phyloP scores from a whole-genome alignment of 37 sponge, comb jelly and placozoan genomes.

The Amphimedon queenslandica region DNA sequence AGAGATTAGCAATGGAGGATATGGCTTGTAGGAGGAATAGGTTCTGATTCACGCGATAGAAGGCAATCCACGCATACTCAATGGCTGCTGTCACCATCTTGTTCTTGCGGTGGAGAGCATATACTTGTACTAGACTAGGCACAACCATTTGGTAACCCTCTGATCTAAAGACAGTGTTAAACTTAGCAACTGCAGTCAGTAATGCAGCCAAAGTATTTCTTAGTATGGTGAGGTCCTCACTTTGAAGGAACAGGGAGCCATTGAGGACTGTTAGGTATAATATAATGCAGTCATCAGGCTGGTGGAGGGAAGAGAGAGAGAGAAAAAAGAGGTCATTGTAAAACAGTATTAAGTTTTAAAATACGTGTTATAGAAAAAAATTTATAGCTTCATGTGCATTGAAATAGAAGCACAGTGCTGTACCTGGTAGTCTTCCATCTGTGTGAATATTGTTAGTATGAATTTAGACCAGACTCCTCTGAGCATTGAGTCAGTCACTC shows the following conservation, averaged over 20 bases:
- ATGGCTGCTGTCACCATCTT: conserved; percentile 37
- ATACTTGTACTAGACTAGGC: conserved; percentile 60
- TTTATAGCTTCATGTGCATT: no score
- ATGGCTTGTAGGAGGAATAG: conserved; percentile 48
- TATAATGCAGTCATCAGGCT: conserved; percentile 38
- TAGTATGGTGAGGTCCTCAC: conserved; percentile 60
- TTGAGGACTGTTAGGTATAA: conserved; percentile 65
- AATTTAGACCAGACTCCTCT: conserved; percentile 61
- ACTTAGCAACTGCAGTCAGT: conserved; percentile 34
- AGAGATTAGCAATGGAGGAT: conserved; percentile 36
- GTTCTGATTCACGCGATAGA: conserved; percentile 29
- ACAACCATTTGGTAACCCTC: conserved; percentile 52
- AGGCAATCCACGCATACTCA: conserved; percentile 44
- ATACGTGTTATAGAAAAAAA: not conserved
- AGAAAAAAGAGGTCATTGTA: not conserved
- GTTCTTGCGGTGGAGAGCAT: conserved; percentile 57
- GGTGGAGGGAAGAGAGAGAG: not conserved
- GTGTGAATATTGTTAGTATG: conserved; percentile 28
- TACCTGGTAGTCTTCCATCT: not conserved
- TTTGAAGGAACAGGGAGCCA: conserved; percentile 65
- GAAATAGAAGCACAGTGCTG: not conserved
- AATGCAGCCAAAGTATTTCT: conserved; percentile 27
- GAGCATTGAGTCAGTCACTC: conserved; percentile 56
- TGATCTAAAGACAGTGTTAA: conserved; percentile 32
- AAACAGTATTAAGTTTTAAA: not conserved